Conservation (phyloP, 2,797 vertebrate genomes). For the Ceyx erithaca region DNA sequence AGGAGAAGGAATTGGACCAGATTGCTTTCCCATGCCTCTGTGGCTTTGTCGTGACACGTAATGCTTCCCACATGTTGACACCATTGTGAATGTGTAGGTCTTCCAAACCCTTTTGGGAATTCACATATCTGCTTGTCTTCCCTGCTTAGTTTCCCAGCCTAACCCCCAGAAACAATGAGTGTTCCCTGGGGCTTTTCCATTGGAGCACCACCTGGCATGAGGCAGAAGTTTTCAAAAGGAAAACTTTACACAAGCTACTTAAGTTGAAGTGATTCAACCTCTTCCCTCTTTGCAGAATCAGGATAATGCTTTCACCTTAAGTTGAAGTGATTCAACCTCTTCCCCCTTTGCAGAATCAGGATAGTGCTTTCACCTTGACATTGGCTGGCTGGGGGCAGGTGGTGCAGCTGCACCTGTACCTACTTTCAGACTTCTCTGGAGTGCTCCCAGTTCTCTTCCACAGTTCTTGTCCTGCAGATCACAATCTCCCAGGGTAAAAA, state of each 20-base stretch:
- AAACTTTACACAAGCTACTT: neutral
- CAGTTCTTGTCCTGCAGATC: neutral
- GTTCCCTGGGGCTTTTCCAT: neutral
- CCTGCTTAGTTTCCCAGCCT: neutral
- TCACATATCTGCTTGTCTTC: neutral
- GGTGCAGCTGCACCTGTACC: neutral
- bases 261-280: neutral
- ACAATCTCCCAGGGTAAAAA: neutral
- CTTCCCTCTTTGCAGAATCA: neutral
- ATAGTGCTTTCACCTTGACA: neutral
- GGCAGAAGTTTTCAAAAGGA: neutral
- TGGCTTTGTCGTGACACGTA: neutral
- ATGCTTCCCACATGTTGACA: rapidly evolving
- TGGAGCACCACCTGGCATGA: neutral
- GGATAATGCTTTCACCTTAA: neutral
- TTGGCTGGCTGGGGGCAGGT: neutral
- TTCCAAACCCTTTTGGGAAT: neutral
- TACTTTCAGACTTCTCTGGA: neutral
- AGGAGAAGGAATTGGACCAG: neutral
- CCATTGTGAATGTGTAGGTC: neutral
- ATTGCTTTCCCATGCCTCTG: neutral
- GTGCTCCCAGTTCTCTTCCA: rapidly evolving
- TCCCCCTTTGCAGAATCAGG: neutral
- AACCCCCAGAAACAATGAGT: neutral
- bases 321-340: neutral